phyloP scores from a whole-genome alignment of 2,113 vertebrate genomes.

The Laticauda colubrina region DNA sequence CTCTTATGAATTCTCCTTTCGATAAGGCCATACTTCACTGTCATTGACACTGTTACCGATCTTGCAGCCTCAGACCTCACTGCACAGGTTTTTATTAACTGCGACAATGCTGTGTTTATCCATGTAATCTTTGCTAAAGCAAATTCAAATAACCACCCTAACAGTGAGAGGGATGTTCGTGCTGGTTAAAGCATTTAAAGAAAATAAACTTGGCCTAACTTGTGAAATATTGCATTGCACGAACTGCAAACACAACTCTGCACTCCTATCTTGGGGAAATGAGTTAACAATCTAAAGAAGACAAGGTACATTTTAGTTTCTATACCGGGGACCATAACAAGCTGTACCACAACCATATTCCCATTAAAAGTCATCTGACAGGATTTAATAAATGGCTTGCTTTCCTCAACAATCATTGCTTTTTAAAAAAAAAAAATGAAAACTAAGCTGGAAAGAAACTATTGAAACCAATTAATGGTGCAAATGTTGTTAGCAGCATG shows the following conservation, averaged over 20 bases:
- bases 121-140: conserved; percentile 62
- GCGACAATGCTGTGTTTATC: conserved; percentile 80
- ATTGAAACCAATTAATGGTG: neutral
- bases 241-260: conserved; percentile 4
- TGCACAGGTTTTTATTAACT: conserved; percentile 81
- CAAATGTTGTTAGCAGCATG: neutral
- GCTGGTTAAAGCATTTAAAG: conserved; percentile 34
- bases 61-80: conserved; percentile 70
- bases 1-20: conserved; percentile 77
- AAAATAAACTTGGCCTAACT: conserved; percentile 48
- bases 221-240: conserved; percentile 15
- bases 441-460: neutral
- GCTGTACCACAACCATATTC: conserved; percentile 17
- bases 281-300: neutral
- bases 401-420: conserved; percentile 20
- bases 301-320: conserved; percentile 22
- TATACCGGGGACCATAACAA: conserved; percentile 12
- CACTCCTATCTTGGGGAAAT: conserved; percentile 3
- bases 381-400: neutral
- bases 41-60: conserved; percentile 71
- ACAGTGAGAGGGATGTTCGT: conserved; percentile 40
- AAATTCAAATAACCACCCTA: conserved; percentile 48
- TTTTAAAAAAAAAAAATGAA: neutral
- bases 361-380: neutral
- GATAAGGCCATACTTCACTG: conserved; percentile 75